phyloP scores from a whole-genome alignment of 2,888 invertebrate genomes.

The Ectemnius lituratus region DNA sequence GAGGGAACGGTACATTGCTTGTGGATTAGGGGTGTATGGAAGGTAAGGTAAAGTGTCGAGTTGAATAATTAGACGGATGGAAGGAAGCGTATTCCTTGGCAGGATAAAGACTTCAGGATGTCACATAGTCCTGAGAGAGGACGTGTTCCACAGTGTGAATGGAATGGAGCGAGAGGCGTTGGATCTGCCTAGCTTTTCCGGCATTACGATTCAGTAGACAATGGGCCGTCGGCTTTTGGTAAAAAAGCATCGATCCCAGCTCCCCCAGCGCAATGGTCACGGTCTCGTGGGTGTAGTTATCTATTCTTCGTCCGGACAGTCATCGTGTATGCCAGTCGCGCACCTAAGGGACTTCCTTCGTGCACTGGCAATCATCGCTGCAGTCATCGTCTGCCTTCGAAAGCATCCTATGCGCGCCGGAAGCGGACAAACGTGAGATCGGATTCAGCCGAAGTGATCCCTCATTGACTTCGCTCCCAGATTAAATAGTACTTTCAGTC shows the following conservation, averaged over 20 bases:
- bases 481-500: conserved; percentile 21
- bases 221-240: conserved; percentile 34
- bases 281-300: conserved; percentile 12
- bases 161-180: conserved; percentile 13
- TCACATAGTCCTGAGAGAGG: conserved; percentile 20
- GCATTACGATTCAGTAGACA: conserved; percentile 51
- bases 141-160: conserved; percentile 19
- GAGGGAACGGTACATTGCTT: too few species aligned
- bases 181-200: conserved; percentile 40
- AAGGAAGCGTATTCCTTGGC: conserved; percentile 19
- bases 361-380: conserved; percentile 46
- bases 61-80: conserved; percentile 26
- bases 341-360: conserved; percentile 54
- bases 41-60: background rate
- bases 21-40: background rate
- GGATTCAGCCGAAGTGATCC: conserved; percentile 13
- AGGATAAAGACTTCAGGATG: conserved; percentile 36
- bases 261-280: conserved; percentile 20
- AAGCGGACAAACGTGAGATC: conserved; percentile 49
- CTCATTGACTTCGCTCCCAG: background rate
- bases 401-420: conserved; percentile 43
- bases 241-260: conserved; percentile 38
- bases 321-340: conserved; percentile 54
- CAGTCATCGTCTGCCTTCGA: conserved; percentile 43
- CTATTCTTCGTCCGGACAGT: conserved; percentile 39